phyloP scores from a whole-genome alignment of 2,797 vertebrate species.

The Eutrigla gurnardus region DNA sequence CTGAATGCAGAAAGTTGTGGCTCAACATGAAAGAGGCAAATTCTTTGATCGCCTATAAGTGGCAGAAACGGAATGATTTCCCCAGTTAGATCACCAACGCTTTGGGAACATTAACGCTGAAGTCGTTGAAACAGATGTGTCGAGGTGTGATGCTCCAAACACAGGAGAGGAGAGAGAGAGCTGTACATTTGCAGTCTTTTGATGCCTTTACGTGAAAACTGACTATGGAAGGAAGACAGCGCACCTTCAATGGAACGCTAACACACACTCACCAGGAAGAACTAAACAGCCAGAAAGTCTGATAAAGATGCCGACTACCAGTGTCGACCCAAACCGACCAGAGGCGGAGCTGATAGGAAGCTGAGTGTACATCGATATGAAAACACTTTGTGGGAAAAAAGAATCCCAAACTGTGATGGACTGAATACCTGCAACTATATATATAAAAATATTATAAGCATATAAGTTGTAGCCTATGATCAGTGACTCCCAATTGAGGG shows the following conservation, averaged over 20 bases:
- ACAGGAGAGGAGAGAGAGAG: neutral
- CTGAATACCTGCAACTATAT: neutral
- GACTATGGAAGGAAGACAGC: neutral
- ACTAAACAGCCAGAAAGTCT: neutral
- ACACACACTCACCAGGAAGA: neutral
- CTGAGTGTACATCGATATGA: neutral
- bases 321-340: neutral
- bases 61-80: constrained; percentile 22
- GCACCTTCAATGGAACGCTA: neutral
- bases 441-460: too few species aligned
- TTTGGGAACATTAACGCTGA: constrained; percentile 31
- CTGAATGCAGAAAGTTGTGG: constrained; percentile 39
- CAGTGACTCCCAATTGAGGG: neutral
- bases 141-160: constrained; percentile 14
- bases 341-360: neutral
- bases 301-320: neutral
- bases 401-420: too few species aligned
- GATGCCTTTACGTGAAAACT: neutral
- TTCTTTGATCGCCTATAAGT: constrained; percentile 50
- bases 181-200: neutral
- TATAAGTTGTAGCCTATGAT: neutral
- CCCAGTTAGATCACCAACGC: constrained; percentile 22
- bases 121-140: constrained; percentile 12
- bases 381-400: neutral
- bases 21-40: constrained; percentile 45